Evolutionary conservation across 2,888 invertebrate species (phyloP).

Genomic region (Piscicola geometra): DNA sequence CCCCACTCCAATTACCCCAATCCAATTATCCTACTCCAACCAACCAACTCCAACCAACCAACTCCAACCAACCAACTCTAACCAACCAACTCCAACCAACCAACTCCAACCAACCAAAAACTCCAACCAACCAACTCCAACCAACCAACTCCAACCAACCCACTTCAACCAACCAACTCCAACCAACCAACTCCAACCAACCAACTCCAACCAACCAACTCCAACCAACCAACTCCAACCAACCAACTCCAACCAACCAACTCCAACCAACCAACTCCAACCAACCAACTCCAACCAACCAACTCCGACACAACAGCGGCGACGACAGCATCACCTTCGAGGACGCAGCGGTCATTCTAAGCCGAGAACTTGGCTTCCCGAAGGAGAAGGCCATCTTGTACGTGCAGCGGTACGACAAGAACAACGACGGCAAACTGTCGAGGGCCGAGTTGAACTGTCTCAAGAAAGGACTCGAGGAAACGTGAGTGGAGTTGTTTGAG

Average conservation of each 20-base stretch:
- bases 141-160: neutral
- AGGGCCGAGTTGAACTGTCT: conserved; percentile 39
- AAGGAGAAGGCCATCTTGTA: conserved; percentile 40
- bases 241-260: neutral
- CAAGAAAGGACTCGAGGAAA: conserved; percentile 42
- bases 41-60: too few relatives aligned
- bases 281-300: neutral
- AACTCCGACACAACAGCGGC: conserved; percentile 26
- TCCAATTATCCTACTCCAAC: too few relatives aligned
- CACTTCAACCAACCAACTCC: neutral
- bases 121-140: neutral
- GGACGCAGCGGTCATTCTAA: conserved; percentile 39
- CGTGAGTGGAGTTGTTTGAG: too few relatives aligned
- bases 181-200: neutral
- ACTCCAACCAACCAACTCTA: too few relatives aligned
- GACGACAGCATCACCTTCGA: conserved; percentile 41
- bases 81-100: too few relatives aligned
- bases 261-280: neutral
- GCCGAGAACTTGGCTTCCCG: conserved; percentile 40
- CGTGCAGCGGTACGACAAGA: conserved; percentile 42
- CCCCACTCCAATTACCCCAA: too few relatives aligned
- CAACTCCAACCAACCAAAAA: neutral
- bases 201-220: neutral
- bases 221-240: neutral
- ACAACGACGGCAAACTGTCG: conserved; percentile 41